phyloP scores from a whole-genome alignment of 2,113 vertebrate genomes.

The Anolis sagrei region DNA sequence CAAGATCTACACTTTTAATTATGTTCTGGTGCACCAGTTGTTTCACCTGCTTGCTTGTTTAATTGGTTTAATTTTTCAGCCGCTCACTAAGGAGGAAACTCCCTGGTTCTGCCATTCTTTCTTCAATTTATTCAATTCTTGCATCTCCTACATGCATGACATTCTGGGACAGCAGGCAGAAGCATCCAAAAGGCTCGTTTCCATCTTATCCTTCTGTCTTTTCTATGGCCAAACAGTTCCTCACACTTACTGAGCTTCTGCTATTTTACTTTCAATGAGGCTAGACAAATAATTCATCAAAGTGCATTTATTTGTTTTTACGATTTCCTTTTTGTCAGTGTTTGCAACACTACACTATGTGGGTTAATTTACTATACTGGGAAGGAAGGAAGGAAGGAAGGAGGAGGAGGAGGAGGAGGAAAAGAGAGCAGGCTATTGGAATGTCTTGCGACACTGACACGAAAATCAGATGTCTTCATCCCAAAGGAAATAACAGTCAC shows the following conservation, averaged over 20 bases:
- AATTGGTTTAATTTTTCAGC: constrained; percentile 33
- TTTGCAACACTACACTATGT: constrained; percentile 78
- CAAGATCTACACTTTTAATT: constrained; percentile 46
- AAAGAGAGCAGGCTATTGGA: constrained; percentile 72
- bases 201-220: constrained; percentile 25
- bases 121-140: not conserved
- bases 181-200: constrained; percentile 31
- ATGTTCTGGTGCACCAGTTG: constrained; percentile 22
- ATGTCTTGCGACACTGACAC: constrained; percentile 71
- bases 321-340: constrained; percentile 67
- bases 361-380: constrained; percentile 75
- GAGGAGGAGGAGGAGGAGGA: constrained; percentile 29
- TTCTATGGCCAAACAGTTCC: constrained; percentile 36
- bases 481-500: constrained; percentile 73
- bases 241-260: constrained; percentile 10
- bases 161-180: constrained; percentile 38
- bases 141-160: not conserved
- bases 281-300: constrained; percentile 54
- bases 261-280: constrained; percentile 47
- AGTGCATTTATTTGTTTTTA: constrained; percentile 76
- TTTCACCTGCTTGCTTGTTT: constrained; percentile 36
- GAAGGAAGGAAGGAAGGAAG: constrained; percentile 25
- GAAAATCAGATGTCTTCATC: constrained; percentile 76
- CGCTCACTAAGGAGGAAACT: not conserved
- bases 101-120: constrained; percentile 8